Base-by-base conservation (phyloP, 2,113 vertebrate species). In the Tachycineta bicolor region DNA sequence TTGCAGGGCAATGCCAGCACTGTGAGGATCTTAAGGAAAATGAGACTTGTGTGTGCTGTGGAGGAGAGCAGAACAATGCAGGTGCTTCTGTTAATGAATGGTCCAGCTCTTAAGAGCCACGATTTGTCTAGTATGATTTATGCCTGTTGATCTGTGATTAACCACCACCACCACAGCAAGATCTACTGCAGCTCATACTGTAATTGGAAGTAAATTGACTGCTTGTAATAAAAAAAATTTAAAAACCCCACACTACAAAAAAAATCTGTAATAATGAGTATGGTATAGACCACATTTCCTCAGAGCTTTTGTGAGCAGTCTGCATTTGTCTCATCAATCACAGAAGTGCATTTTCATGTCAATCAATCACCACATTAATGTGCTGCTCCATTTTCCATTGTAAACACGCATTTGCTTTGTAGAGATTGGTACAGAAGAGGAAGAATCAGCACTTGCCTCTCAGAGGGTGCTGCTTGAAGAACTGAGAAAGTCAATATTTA, bases 401-500 rank as follows among this genome's bases (percentile, higher is more conserved):
- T 65, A 94, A 94, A 84, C 53, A 49, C 0, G 0, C 50, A 70
- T 65, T 91, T 89, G 79, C 75, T 43, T 65, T 6, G 18, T 10
- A 62, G 50, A 93, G 56, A 82, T 46, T 60, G 46, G 65, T 55
- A 41, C 1, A 74, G 24, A 60, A 53, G 6, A 10, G 11, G 44
- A 43, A 31, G 50, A 84, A 75, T 20, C n/a, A 17, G 34, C 33
- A 63, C 26, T 67, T 56, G 37, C 31, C 15, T 83, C 85, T 88
- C 47, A 47, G 8, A 68, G 19, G 24, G 34, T 33, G 26, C n/a
- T 88, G 33, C 29, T 12, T 47, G 46, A 82, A 78, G 64, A 69
- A 67, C 3, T 47, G 67, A 94, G 46, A 73, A 92, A 95, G 58
- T 76, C 92, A 94, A 23, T 91, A 85, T 91, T 96, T 83, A 71